These are phyloP conservation scores for Caerostris darwini DNA, from an alignment of 1,140 invertebrate genomes.

Conservation along the genomic window DNA sequence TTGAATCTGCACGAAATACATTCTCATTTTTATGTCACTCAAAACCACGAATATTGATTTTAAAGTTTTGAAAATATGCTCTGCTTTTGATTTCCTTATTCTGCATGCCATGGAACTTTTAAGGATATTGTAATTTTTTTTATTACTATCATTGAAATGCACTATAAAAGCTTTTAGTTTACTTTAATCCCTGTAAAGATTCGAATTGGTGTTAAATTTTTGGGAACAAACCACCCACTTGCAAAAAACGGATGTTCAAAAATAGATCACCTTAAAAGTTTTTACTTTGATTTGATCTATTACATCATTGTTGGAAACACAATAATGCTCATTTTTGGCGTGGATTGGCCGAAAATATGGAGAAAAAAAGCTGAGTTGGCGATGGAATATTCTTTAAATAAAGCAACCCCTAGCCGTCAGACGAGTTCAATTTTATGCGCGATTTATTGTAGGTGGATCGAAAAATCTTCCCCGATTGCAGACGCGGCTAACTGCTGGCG, in stretches of 20 bases:
- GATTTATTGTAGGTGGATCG: neutral
- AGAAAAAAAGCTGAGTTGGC: neutral
- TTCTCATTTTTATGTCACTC: no score
- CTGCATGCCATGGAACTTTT: no score
- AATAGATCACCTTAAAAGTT: neutral
- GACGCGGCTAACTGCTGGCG: conserved; percentile 19
- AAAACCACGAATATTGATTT: no score
- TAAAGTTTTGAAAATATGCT: no score
- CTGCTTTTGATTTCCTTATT: no score
- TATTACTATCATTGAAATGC: neutral
- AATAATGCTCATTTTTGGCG: neutral
- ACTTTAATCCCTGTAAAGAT: neutral
- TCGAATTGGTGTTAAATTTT: conserved; percentile 22
- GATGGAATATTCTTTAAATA: neutral
- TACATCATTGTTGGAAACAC: neutral
- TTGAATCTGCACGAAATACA: neutral
- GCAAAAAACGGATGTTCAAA: conserved; percentile 41
- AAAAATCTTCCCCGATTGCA: neutral
- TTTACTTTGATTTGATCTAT: neutral
- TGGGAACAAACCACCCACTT: conserved; percentile 37
- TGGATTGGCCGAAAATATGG: conserved; percentile 3
- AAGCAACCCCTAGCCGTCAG: conserved; percentile 39
- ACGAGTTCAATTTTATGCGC: conserved; percentile 11
- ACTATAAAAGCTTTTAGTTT: neutral
- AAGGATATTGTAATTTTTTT: neutral